These are phyloP conservation scores for Chrysodeixis includens DNA, from an alignment of 2,888 invertebrate genomes.

Conservation along the genomic window DNA sequence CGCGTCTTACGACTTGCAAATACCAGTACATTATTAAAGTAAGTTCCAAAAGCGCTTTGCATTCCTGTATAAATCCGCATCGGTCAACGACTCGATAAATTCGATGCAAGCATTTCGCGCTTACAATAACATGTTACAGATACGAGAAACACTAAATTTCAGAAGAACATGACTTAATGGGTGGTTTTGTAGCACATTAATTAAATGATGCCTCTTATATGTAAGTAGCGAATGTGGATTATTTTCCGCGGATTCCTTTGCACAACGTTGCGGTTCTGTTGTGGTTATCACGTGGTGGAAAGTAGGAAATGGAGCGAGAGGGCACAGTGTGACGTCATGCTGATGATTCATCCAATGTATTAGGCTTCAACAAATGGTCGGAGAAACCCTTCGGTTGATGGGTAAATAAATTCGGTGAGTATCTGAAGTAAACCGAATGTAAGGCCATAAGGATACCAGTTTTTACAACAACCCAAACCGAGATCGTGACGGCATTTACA, in stretches of 20 bases:
- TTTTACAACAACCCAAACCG: constrained; percentile 73
- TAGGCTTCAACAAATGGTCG: constrained; percentile 40
- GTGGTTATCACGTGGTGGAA: constrained; percentile 64
- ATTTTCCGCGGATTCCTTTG: constrained; percentile 59
- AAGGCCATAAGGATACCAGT: constrained; percentile 52
- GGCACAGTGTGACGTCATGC: constrained; percentile 61
- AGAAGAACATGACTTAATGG: background rate
- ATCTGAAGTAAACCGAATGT: constrained; percentile 34
- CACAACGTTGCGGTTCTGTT: constrained; percentile 52
- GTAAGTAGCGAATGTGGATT: constrained; percentile 30
- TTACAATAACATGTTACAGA: constrained; percentile 44
- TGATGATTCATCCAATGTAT: constrained; percentile 63
- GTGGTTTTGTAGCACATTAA: background rate
- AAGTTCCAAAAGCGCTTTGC: constrained; percentile 48
- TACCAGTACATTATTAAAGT: constrained; percentile 59
- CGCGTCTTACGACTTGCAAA: constrained; percentile 58
- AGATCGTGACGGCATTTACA: constrained; percentile 82
- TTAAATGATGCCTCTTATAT: background rate
- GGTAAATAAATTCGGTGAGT: constrained; percentile 24
- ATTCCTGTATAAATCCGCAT: constrained; percentile 47
- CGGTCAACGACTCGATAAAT: constrained; percentile 57
- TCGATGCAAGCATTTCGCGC: constrained; percentile 52
- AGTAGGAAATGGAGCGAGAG: constrained; percentile 69
- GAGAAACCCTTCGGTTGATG: constrained; percentile 49
- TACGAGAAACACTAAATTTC: constrained; percentile 12